Conservation (phyloP, 2,797 vertebrate genomes). For the Pristis pectinata region DNA sequence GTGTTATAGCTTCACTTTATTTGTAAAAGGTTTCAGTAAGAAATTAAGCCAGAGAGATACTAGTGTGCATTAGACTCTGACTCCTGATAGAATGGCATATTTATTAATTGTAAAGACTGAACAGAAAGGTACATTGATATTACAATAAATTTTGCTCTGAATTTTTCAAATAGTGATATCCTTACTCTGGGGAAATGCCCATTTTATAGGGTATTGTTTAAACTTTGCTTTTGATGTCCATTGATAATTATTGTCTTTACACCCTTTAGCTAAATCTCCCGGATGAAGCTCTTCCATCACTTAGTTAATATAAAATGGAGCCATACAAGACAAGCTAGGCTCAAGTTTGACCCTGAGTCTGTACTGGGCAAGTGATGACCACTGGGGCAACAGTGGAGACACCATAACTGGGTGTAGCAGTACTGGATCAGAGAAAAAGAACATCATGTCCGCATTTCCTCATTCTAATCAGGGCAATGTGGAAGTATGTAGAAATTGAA, state of each 20-base stretch:
- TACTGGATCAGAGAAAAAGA: background rate
- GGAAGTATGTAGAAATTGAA: background rate
- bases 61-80: background rate
- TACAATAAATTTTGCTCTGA: conserved; percentile 1
- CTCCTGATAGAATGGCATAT: background rate
- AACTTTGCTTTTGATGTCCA: background rate
- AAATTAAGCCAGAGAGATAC: background rate
- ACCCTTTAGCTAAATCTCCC: background rate
- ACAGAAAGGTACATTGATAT: background rate
- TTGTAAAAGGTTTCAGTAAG: background rate
- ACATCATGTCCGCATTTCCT: background rate
- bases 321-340: background rate
- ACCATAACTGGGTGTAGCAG: background rate
- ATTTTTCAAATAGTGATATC: background rate
- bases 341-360: background rate
- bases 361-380: too few species aligned
- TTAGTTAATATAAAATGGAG: background rate
- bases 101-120: background rate
- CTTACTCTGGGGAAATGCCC: background rate
- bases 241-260: background rate
- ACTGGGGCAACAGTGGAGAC: too few species aligned
- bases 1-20: background rate
- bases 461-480: background rate
- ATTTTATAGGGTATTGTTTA: background rate
- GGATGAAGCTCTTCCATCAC: background rate